Evolutionary conservation across 2,113 vertebrate genomes (phyloP).

Genomic region (Tonatia bakeri): DNA sequence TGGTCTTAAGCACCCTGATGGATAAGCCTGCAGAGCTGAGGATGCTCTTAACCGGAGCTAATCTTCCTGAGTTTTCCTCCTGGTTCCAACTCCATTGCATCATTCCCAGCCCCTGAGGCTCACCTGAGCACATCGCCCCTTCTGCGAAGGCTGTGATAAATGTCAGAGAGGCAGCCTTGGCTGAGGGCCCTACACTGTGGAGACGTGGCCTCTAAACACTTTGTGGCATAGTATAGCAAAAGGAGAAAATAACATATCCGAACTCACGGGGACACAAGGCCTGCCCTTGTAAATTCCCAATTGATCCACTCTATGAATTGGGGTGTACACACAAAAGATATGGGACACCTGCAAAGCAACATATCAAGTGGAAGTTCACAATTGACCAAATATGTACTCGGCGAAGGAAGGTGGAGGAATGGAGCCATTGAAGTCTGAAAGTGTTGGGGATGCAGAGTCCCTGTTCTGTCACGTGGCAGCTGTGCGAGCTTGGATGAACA

Average conservation of each 20-base stretch:
- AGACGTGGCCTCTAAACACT: background rate
- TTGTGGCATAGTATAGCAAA: background rate
- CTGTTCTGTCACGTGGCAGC: background rate
- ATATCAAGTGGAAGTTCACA: background rate
- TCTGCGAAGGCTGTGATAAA: background rate
- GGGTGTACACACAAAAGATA: background rate
- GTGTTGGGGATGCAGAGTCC: background rate
- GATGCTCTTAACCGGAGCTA: background rate
- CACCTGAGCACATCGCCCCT: background rate
- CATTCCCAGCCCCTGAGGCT: background rate
- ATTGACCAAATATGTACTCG: background rate
- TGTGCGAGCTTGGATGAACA: background rate
- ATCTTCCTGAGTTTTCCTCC: background rate
- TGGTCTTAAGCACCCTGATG: background rate
- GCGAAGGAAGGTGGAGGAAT: background rate
- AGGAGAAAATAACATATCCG: background rate
- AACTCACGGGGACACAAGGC: fast-evolving
- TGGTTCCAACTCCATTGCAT: fast-evolving
- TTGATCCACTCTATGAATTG: background rate
- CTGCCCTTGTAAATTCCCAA: background rate
- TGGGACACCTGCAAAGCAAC: background rate
- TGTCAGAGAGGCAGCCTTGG: background rate
- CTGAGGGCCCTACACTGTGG: background rate
- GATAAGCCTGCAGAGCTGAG: background rate
- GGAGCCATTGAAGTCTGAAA: background rate